Base-by-base conservation (phyloP, 2,113 vertebrate species). In the Proterorhinus semilunaris region DNA sequence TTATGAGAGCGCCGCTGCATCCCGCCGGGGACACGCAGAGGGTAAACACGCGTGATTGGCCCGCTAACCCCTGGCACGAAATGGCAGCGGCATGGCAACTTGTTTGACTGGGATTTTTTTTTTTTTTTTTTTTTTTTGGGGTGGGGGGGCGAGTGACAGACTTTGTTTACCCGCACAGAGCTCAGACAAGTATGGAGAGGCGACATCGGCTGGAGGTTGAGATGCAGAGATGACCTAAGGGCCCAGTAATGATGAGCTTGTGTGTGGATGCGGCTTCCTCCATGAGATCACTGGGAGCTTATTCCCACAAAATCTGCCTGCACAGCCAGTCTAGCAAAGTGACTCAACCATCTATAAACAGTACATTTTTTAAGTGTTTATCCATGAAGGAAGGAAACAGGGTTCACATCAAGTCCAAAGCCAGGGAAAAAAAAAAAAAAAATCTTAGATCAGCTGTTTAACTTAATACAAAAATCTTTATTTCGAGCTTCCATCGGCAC, bases 1-100 rank as follows among this genome's bases (percentile, higher is more conserved):
- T 89, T 88, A 88, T 83, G 67, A 70, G 74, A 75, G 75, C 55
- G 72, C 74, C 71, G 75, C 63, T 65, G 67, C 75, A 74, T 85
- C 83, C 74, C 79, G 79, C 44, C 71, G 78, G 80, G 82, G 83
- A 86, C 79, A 82, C 62, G 62, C 64, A 66, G 78, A 66, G 59
- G 55, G 72, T 62, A 76, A 78, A 70, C 74, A 72, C 82, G 68
- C 80, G 71, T 77, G 82, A 86, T 78, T 80, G 76, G 63, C 71
- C 84, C 71, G 70, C 74, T 86, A 80, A 87, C 74, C 68, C 49
- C 71, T 15, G 8, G 57, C 70, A 73, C 71, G 52, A 17, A 67
- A 65, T 66, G 59, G 72, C 77, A 62, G 74, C 48, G 21, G 44
- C 52, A 36, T 36, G 27, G 15, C 15, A 27, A 36, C 73, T 67